Conservation (phyloP, 2,797 vertebrate species). For the Tragelaphus oryx region DNA sequence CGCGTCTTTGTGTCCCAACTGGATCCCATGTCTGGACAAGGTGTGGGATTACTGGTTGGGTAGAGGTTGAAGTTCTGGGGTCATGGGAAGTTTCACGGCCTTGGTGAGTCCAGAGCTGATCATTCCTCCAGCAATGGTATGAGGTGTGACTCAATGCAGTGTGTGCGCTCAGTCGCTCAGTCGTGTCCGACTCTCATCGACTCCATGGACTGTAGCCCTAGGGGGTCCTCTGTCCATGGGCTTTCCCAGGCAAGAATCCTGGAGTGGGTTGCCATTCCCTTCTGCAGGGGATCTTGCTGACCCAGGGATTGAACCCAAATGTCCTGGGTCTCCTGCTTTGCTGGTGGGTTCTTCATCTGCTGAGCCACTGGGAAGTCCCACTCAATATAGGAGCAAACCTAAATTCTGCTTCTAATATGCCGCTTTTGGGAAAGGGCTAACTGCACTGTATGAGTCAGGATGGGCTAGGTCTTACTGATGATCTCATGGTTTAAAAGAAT, state of each 20-base stretch:
- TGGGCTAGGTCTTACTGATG: background rate
- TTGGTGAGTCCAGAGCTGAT: background rate
- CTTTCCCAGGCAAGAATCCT: background rate
- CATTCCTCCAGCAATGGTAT: background rate
- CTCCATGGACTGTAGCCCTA: background rate
- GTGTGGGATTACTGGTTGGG: background rate
- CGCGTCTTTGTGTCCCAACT: fast-evolving
- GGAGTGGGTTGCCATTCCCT: background rate
- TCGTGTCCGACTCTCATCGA: background rate
- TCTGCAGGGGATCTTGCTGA: background rate
- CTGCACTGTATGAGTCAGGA: background rate
- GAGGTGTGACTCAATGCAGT: fast-evolving
- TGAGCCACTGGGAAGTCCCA: background rate
- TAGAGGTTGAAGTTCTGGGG: background rate
- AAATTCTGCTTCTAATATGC: background rate
- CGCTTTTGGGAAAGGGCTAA: background rate
- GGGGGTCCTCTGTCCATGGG: background rate
- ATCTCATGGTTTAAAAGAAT: background rate
- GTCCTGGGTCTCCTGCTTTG: background rate
- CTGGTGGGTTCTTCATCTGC: background rate
- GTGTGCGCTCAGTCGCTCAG: background rate
- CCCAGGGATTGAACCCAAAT: background rate
- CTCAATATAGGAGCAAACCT: background rate
- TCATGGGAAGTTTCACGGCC: background rate
- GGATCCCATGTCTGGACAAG: background rate